These are phyloP conservation scores for Lepidurus arcticus DNA, from an alignment of 1,140 invertebrate species.

Conservation along the genomic window DNA sequence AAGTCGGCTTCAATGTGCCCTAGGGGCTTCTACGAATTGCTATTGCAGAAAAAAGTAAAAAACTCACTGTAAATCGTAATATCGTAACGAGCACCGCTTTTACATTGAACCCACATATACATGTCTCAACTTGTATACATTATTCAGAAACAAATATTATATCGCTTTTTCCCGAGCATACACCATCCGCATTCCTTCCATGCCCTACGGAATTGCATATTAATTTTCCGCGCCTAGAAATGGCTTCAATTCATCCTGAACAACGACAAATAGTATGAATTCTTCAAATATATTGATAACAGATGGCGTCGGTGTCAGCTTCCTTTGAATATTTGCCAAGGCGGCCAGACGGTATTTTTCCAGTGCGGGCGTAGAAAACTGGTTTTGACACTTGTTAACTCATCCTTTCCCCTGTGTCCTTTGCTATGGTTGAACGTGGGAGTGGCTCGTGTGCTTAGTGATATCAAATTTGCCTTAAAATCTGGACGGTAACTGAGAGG, in stretches of 20 bases:
- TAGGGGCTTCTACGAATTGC: background rate
- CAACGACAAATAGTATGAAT: background rate
- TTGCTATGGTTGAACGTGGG: slow-evolving; percentile 3
- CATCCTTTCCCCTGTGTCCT: slow-evolving; percentile 10
- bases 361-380: slow-evolving; percentile 11
- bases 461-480: background rate
- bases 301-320: background rate
- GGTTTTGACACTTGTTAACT: slow-evolving; percentile 22
- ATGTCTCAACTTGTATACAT: background rate
- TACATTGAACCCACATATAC: background rate
- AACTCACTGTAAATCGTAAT: background rate
- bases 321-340: background rate
- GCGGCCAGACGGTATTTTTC: background rate
- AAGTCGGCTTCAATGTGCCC: background rate
- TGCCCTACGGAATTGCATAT: no score
- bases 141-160: background rate
- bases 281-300: background rate
- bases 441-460: background rate
- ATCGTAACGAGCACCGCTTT: background rate
- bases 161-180: no score
- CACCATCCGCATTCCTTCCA: no score
- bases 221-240: no score
- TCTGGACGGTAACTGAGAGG: no score
- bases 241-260: background rate
- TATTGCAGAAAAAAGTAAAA: background rate